Conservation (phyloP, 1,140 invertebrate genomes). For the Drosophila guanche region DNA sequence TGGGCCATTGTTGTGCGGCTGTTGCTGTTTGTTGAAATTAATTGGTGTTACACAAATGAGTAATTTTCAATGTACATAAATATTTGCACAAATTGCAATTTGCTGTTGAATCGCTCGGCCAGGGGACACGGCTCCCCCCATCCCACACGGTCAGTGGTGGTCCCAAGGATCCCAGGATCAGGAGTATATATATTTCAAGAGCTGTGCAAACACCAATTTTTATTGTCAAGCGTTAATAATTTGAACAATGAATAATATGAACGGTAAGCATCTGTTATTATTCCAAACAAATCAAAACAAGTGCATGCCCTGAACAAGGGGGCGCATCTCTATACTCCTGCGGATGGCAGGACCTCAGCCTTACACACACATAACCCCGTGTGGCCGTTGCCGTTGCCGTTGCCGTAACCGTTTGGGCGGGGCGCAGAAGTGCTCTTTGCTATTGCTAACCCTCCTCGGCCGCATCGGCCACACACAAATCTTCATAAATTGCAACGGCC, state of each 20-base stretch:
- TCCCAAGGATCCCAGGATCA: no score
- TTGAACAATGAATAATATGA: constrained; percentile 83
- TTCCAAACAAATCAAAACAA: constrained; percentile 84
- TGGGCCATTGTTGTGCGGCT: constrained; percentile 47
- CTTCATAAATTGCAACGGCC: constrained; percentile 82
- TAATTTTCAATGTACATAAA: constrained; percentile 83
- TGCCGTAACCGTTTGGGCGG: constrained; percentile 48
- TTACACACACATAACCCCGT: no score
- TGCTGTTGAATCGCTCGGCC: constrained; percentile 18
- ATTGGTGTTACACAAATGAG: constrained; percentile 83
- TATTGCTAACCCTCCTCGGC: not conserved
- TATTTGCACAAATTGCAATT: constrained; percentile 83
- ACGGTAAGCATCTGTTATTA: constrained; percentile 83
- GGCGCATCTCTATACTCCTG: constrained; percentile 15
- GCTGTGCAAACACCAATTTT: constrained; percentile 79
- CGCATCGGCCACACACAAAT: constrained; percentile 74
- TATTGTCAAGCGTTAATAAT: constrained; percentile 83
- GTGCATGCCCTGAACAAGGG: constrained; percentile 56
- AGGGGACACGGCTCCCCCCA: constrained; percentile 14
- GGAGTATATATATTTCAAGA: constrained; percentile 43
- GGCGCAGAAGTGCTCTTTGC: constrained; percentile 5
- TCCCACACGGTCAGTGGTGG: not conserved
- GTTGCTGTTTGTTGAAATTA: constrained; percentile 78
- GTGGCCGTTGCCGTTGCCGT: no score
- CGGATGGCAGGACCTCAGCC: no score